Evolutionary conservation across 2,113 vertebrate species (phyloP).

Genomic region (Mus musculus): GRCm39 chr13:104986001-104986500

Average conservation of each 20-base stretch:
- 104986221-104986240: neutral
- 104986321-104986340: neutral
- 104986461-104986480: conserved; percentile 48
- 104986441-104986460: conserved; percentile 35
- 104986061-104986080: neutral
- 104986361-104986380: neutral
- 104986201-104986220: neutral
- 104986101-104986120: neutral
- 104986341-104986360: neutral
- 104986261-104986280: neutral
- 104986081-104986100: neutral
- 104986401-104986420: conserved; percentile 31
- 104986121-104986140: neutral
- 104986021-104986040: neutral
- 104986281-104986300: neutral
- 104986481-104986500: conserved; percentile 28
- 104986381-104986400: neutral
- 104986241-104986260: neutral
- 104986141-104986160: neutral
- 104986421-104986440: neutral
- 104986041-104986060: neutral
- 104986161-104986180: neutral
- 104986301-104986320: neutral
- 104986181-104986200: neutral
- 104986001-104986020: neutral